Evolutionary conservation across 2,113 vertebrate species (phyloP).

Genomic region (Proteles cristata): DNA sequence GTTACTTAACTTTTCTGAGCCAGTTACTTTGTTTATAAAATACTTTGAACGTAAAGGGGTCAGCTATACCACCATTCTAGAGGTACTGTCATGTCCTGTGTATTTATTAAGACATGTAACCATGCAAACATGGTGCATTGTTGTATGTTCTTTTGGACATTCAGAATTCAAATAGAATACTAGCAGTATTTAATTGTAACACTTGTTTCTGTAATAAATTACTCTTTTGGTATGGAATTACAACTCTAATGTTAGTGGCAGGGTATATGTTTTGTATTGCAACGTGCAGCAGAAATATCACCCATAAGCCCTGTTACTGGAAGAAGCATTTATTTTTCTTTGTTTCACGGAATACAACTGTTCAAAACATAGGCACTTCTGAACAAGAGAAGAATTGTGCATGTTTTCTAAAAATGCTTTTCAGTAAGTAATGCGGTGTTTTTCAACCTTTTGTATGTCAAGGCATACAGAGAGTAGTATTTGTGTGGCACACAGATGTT

Average conservation of each 20-base stretch:
- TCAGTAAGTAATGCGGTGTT: background rate
- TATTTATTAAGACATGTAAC: slow-evolving; percentile 11
- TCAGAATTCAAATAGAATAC: background rate
- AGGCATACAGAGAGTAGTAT: background rate
- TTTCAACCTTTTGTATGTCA: background rate
- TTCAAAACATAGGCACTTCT: background rate
- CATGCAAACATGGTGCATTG: background rate
- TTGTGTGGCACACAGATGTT: background rate
- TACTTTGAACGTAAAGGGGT: background rate
- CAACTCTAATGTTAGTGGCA: background rate
- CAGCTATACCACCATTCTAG: background rate
- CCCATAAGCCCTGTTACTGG: background rate
- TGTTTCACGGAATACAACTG: background rate
- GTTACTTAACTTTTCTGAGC: background rate
- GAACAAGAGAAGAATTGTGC: background rate
- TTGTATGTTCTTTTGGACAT: background rate
- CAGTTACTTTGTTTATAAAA: slow-evolving; percentile 29
- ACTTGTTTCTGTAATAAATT: background rate
- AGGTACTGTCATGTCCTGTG: background rate
- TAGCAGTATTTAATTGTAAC: background rate
- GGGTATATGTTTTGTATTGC: background rate
- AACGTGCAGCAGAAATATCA: background rate
- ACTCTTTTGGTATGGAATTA: background rate
- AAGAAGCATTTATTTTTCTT: slow-evolving; percentile 27
- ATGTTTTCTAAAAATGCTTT: background rate